These are phyloP conservation scores for Plectropomus leopardus DNA, from an alignment of 2,113 vertebrate genomes.

Conservation along the genomic window DNA sequence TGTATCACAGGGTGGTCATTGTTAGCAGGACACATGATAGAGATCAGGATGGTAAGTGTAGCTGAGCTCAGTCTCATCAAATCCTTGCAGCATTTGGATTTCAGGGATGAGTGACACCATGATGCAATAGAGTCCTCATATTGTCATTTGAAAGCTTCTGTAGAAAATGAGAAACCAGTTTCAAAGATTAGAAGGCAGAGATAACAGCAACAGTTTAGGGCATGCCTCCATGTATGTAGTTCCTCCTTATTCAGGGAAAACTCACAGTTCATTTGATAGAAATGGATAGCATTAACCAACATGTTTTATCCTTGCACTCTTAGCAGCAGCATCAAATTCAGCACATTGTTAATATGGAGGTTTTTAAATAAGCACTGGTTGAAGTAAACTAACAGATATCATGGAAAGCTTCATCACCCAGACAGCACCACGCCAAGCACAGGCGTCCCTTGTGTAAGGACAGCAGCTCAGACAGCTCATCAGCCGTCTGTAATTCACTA, in stretches of 20 bases:
- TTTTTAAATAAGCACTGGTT: constrained; percentile 16
- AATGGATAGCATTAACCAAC: constrained; percentile 18
- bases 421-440: background rate
- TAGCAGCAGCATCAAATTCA: constrained; percentile 34
- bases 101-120: constrained; percentile 39
- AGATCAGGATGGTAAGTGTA: constrained; percentile 15
- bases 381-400: constrained; percentile 9
- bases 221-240: constrained; percentile 15
- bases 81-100: constrained; percentile 54
- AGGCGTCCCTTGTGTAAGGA: background rate
- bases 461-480: constrained; percentile 13
- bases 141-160: constrained; percentile 15
- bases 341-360: background rate
- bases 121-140: constrained; percentile 23
- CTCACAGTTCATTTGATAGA: background rate
- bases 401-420: background rate
- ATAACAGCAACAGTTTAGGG: constrained; percentile 10
- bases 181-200: background rate
- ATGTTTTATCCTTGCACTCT: constrained; percentile 34
- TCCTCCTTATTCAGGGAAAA: constrained; percentile 56
- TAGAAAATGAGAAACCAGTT: constrained; percentile 2
- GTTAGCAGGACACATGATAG: constrained; percentile 4
- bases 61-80: constrained; percentile 30
- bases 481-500: constrained; percentile 20
- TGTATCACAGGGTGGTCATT: constrained; percentile 6